Evolutionary conservation across 2,797 vertebrate species (phyloP), one percentile per base, ranked within the genome.

Genomic region (Cynodonichthys magdalenae): DNA sequence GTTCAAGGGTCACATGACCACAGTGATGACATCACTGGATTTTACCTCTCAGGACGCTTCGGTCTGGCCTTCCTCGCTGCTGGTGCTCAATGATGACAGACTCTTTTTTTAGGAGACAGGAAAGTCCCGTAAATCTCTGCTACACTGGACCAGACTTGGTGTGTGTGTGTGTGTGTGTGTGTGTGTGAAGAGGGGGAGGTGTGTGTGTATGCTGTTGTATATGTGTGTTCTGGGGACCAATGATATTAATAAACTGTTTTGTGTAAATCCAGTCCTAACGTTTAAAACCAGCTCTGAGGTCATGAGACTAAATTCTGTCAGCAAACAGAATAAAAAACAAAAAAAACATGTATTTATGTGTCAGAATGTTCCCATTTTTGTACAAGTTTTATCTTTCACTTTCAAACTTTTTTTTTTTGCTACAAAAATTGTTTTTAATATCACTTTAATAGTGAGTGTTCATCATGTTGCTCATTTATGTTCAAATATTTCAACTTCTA

Each of bases 51-150:
- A 80, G 49, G 54, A 66, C 67, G 54, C 70, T 27, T 69, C 53
- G 18, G 60, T 69, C 49, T 59, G 62, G 68, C 19, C 63, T 6
- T 31, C 53, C 19, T 66, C 39, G 14, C 54, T 58, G 61, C 64
- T 60, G 62, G 51, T 61, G 69, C 62, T 70, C 34, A 54, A 61
- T 65, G 65, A 75, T 42, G 24, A 51, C 62, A 72, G 62, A 75
- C 49, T 71, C 34, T 66, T 56, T 20, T 75, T 80, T 59, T 54
- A 72, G 49, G 59, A 62, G 63, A 61, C 6, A 41, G 74, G 73
- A 77, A 80, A 78, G 47, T 73, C 76, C 82, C 76, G 18, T 1
- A 4, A 60, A 59, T 20, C n/a, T 47, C 62, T 47, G 49, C 64
- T 60, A 74, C 70, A 74, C 71, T 79, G 73, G 70, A 72, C 63